Evolutionary conservation across 2,888 invertebrate genomes (phyloP), one percentile per base, ranked within the genome.

Genomic region (Heliconius aoede): DNA sequence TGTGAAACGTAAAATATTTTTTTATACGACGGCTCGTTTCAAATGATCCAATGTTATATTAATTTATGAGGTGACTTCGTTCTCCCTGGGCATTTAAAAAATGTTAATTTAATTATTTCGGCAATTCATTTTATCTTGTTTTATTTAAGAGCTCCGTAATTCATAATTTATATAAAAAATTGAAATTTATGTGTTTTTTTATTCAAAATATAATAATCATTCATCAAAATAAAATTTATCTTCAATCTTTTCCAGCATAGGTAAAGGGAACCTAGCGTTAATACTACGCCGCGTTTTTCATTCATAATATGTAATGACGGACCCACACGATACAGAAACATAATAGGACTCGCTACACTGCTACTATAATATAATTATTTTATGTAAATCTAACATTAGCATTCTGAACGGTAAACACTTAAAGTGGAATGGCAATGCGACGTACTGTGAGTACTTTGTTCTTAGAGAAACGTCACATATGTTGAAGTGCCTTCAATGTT

Each of bases 401-500:
- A 61, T 69, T 61, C 32, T 64, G 64, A 75, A 71, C 64, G n/a
- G 71, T 72, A 75, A 75, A 75, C 58, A 72, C 28, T 62, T 58
- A 64, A 62, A 64, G 64, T 55, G 32, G 71, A 72, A 76, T 72
- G 58, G 64, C 28, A 71, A 72, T 46, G 68, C 68, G 62, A 73
- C 60, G 18, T 61, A 28, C 13, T 13, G 26, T 11, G n/a, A n/a
- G n/a, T 32, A 32, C 65, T 46, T 61, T 76, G 68, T 73, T 73
- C 73, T 76, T 73, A 76, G 73, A 68, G 51, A 62, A 76, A 76
- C 67, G 62, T 73, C 68, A 62, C 73, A 62, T 73, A 69, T 68
- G 73, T 73, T 76, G 51, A 73, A 76, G 73, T 73, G 73, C 61
- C 61, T 72, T 46, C 36, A 40, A 76, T 68, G 62, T 76, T 69